Conservation (phyloP, 2,797 vertebrate species). For the Sebastes taczanowskii region DNA sequence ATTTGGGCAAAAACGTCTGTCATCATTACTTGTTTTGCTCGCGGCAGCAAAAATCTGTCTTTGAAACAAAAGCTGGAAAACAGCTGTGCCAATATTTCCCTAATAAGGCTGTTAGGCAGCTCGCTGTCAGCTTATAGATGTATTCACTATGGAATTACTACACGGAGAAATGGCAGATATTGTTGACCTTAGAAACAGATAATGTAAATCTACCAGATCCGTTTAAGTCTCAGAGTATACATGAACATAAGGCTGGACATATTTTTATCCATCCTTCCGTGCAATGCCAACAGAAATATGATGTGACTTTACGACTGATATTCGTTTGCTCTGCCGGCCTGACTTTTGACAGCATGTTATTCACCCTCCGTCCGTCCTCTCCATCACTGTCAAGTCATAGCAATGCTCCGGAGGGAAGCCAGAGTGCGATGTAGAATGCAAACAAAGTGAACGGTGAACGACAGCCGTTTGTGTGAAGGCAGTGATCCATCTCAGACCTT, state of each 20-base stretch:
- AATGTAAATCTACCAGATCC: not conserved
- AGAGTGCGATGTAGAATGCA: not conserved
- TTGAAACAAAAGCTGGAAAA: not conserved
- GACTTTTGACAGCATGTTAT: conserved; percentile 41
- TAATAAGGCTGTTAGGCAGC: not conserved
- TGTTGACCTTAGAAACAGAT: not conserved
- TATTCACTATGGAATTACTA: not conserved
- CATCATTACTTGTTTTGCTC: not conserved
- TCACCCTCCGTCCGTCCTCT: conserved; percentile 34
- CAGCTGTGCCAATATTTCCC: not conserved
- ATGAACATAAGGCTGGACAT: not conserved
- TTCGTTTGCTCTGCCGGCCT: not conserved
- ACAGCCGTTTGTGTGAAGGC: conserved; percentile 7
- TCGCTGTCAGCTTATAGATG: not conserved
- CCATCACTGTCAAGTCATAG: conserved; percentile 52
- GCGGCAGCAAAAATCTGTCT: not conserved
- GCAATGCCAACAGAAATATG: not conserved
- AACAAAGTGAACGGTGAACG: conserved; percentile 28
- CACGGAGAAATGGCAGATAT: not conserved
- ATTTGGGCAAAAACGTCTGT: not conserved
- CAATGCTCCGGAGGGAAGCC: conserved; percentile 6
- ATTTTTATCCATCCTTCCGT: not conserved
- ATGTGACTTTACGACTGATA: not conserved
- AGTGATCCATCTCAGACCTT: conserved; percentile 19
- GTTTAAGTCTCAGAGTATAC: not conserved